A percentile compares a stretch with the other conserved stretches of the same genome.
phyloP scores from a whole-genome alignment of 2,888 invertebrate genomes.

The Anorthoa munda region DNA sequence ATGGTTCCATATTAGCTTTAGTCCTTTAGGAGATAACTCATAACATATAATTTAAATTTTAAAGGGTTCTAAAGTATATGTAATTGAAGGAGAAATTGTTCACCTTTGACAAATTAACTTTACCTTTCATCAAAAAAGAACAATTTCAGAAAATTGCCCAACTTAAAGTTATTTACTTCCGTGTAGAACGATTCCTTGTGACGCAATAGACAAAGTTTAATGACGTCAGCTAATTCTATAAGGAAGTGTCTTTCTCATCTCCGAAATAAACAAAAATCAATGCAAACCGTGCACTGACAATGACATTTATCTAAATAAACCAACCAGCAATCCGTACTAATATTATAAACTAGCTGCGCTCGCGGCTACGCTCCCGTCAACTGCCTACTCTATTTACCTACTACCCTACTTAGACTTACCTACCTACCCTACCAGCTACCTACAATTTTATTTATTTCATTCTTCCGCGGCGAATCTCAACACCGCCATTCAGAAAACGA shows the following conservation, averaged over 20 bases:
- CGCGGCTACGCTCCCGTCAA: no score
- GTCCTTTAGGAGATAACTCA: no score
- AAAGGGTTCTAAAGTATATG: no score
- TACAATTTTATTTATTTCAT: no score
- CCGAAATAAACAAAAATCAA: not conserved
- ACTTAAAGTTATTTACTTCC: not conserved
- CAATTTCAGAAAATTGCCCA: not conserved
- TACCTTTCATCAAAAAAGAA: not conserved
- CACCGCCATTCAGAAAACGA: no score
- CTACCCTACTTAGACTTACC: no score
- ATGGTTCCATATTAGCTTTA: no score
- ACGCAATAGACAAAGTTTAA: not conserved
- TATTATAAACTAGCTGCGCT: no score
- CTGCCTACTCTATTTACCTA: no score
- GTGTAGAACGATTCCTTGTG: not conserved
- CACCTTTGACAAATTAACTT: not conserved
- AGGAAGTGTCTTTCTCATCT: slow-evolving; percentile 12
- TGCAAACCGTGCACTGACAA: not conserved
- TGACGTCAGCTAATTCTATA: slow-evolving; percentile 3
- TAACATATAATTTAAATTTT: no score
- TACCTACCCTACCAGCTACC: no score
- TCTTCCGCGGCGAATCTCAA: no score
- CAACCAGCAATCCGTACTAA: not conserved
- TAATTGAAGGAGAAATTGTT: not conserved
- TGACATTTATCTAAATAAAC: slow-evolving; percentile 7